Conservation (phyloP, 2,888 invertebrate genomes). For the Nemurella pictetii region DNA sequence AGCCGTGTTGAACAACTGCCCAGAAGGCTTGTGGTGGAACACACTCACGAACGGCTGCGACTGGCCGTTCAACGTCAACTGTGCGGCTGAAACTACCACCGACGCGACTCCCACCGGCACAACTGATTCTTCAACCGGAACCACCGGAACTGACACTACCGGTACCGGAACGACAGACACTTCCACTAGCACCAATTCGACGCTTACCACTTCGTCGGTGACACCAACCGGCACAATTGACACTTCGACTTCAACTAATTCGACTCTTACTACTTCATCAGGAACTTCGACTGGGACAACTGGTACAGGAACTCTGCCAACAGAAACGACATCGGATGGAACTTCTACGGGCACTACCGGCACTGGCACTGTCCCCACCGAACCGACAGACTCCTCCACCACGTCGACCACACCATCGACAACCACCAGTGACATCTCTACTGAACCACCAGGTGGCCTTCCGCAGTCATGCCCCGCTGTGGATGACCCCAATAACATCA, state of each 20-base stretch:
- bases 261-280: neutral
- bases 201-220: neutral
- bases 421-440: neutral
- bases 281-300: neutral
- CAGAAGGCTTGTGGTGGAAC: conserved; percentile 8
- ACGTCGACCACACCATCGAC: neutral
- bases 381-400: neutral
- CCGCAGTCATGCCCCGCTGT: neutral
- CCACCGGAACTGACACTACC: neutral
- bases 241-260: neutral
- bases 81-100: neutral
- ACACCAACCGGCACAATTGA: neutral
- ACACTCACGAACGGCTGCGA: neutral
- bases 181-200: neutral
- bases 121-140: too few relatives aligned
- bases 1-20: neutral
- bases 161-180: neutral
- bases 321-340: neutral
- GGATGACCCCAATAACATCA: neutral
- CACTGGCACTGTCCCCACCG: neutral
- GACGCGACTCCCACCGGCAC: neutral
- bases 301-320: neutral
- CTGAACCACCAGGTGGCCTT: neutral
- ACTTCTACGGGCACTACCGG: neutral
- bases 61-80: neutral